Evolutionary conservation across 1,140 invertebrate genomes (phyloP).

Genomic region (Globodera ellingtonae): DNA sequence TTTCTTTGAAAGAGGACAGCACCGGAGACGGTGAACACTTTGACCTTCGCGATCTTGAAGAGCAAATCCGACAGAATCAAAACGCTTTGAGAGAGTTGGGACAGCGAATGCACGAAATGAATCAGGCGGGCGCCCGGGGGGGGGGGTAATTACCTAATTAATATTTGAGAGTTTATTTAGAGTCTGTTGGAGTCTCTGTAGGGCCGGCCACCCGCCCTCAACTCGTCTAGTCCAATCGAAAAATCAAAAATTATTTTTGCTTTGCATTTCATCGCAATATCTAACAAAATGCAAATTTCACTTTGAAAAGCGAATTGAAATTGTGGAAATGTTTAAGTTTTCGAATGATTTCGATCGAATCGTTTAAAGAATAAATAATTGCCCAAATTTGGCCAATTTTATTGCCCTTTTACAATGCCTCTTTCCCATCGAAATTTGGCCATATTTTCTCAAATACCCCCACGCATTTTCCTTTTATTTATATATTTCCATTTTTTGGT

Average conservation of each 20-base stretch:
- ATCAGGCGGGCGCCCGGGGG: conserved; percentile 35
- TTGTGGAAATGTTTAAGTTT: background rate
- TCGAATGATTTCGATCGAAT: background rate
- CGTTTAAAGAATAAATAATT: background rate
- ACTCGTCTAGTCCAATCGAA: background rate
- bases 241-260: too few relatives aligned
- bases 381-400: background rate
- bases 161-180: background rate
- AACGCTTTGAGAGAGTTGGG: conserved; percentile 32
- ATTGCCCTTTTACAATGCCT: background rate
- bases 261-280: background rate
- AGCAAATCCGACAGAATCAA: conserved; percentile 52
- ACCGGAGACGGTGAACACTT: conserved; percentile 56
- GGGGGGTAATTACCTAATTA: background rate
- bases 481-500: background rate
- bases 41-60: conserved; percentile 54
- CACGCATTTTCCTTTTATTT: background rate
- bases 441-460: background rate
- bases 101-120: conserved; percentile 48
- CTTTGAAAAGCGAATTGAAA: background rate
- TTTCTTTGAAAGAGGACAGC: conserved; percentile 61
- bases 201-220: too few relatives aligned
- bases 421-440: background rate
- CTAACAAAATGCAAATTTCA: background rate
- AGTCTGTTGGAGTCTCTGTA: background rate